A percentile compares a stretch with the other conserved stretches of the same genome.
Conservation (phyloP, 2,888 invertebrate genomes). For the Machimus atricapillus region DNA sequence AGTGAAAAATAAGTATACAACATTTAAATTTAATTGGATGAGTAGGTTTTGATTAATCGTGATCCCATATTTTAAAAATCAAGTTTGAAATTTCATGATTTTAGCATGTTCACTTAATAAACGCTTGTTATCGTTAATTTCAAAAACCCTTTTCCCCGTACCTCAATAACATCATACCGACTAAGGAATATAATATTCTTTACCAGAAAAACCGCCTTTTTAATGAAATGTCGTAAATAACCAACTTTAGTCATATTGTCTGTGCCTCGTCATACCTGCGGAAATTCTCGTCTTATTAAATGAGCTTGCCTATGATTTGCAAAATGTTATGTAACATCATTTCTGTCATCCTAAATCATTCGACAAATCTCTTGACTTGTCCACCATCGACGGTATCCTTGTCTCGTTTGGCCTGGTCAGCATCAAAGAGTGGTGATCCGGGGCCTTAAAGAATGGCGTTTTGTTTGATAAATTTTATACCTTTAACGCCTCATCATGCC, state of each 20-base stretch:
- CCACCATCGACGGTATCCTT: neutral
- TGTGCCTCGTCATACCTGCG: neutral
- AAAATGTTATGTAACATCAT: neutral
- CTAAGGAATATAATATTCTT: neutral
- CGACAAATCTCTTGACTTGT: neutral
- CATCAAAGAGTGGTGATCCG: neutral
- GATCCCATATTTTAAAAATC: no score
- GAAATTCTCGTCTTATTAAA: conserved; percentile 5
- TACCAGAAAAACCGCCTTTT: neutral
- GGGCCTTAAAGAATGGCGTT: neutral
- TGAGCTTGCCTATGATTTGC: neutral
- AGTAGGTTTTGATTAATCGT: no score
- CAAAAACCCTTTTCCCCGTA: neutral
- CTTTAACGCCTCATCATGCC: neutral
- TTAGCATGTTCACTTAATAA: no score
- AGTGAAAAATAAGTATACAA: no score
- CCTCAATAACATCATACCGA: neutral
- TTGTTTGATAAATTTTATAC: neutral
- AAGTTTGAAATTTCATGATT: no score
- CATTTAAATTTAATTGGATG: no score
- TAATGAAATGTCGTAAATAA: neutral
- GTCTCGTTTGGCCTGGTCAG: neutral
- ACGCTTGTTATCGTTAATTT: neutral
- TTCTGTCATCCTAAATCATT: conserved; percentile 8
- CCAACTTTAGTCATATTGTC: neutral